Conservation (phyloP, 2,888 invertebrate species). For the Acronicta alni region DNA sequence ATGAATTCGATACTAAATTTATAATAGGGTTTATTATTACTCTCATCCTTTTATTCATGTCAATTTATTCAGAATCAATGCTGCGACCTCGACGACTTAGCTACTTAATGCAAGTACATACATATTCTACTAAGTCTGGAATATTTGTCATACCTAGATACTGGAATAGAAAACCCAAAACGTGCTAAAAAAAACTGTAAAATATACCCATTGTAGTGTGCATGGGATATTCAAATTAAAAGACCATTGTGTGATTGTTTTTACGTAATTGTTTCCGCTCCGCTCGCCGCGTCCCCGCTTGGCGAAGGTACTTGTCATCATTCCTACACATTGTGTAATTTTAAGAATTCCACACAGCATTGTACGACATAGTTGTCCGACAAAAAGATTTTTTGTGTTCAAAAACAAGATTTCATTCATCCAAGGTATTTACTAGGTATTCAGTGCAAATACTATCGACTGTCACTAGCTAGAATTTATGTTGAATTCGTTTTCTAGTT, state of each 20-base stretch:
- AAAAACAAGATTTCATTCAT: conserved; percentile 8
- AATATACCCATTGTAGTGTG: conserved; percentile 11
- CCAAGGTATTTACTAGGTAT: neutral
- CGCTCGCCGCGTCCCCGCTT: conserved; percentile 8
- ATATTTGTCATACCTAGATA: too few relatives aligned
- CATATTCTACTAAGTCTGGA: too few relatives aligned
- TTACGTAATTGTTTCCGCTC: conserved; percentile 22
- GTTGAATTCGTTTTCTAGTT: too few relatives aligned
- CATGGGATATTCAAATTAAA: conserved; percentile 22
- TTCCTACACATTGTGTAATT: conserved; percentile 8
- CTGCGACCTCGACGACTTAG: too few relatives aligned
- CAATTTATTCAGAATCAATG: too few relatives aligned
- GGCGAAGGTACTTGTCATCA: conserved; percentile 10
- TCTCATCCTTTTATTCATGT: too few relatives aligned
- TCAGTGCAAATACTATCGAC: neutral
- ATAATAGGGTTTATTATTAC: too few relatives aligned
- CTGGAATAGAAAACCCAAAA: neutral
- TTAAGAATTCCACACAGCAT: conserved; percentile 11
- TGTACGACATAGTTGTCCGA: conserved; percentile 2
- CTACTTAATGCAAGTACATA: too few relatives aligned
- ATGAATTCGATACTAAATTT: too few relatives aligned
- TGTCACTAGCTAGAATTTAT: too few relatives aligned
- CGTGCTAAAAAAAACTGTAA: conserved; percentile 1
- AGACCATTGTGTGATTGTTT: conserved; percentile 29
- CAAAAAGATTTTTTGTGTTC: neutral